A percentile compares a stretch with the other conserved stretches of the same genome.
phyloP scores from a whole-genome alignment of 2,888 invertebrate genomes.

The Polydrusus tereticollis region DNA sequence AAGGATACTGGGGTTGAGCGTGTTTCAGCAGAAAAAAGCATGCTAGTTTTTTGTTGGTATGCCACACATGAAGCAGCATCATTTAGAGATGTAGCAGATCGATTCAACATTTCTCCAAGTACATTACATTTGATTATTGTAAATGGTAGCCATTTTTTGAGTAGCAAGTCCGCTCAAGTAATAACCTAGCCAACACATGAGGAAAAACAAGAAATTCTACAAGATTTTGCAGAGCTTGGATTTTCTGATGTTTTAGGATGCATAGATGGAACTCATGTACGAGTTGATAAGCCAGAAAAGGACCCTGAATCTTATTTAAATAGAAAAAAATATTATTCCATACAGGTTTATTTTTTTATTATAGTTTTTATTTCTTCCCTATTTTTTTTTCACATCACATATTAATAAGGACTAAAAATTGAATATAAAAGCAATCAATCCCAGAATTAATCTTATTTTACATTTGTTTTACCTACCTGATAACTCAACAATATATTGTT shows the following conservation, averaged over 20 bases:
- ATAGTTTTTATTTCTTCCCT: not conserved
- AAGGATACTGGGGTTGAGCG: conserved; percentile 29
- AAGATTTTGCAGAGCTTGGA: conserved; percentile 38
- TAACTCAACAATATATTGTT: too few relatives aligned
- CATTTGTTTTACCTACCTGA: not conserved
- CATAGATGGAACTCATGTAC: conserved; percentile 48
- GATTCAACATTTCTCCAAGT: conserved; percentile 50
- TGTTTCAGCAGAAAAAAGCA: conserved; percentile 21
- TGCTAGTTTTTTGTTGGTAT: conserved; percentile 47
- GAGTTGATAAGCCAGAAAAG: conserved; percentile 43
- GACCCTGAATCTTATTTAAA: conserved; percentile 49
- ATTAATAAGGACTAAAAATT: not conserved
- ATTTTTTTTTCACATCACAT: not conserved
- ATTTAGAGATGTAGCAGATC: conserved; percentile 51
- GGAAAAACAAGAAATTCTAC: conserved; percentile 42
- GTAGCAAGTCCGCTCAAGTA: conserved; percentile 44
- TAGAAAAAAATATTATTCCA: conserved; percentile 46
- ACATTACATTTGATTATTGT: conserved; percentile 43
- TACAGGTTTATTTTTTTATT: conserved; percentile 24
- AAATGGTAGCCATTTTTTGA: conserved; percentile 40
- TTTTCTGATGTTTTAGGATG: conserved; percentile 42
- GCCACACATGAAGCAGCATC: conserved; percentile 49
- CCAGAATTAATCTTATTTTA: not conserved
- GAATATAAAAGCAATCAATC: not conserved
- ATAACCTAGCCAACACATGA: conserved; percentile 49